These are phyloP conservation scores for Malurus cyaneus DNA, from an alignment of 2,113 vertebrate species.

Conservation along the genomic window DNA sequence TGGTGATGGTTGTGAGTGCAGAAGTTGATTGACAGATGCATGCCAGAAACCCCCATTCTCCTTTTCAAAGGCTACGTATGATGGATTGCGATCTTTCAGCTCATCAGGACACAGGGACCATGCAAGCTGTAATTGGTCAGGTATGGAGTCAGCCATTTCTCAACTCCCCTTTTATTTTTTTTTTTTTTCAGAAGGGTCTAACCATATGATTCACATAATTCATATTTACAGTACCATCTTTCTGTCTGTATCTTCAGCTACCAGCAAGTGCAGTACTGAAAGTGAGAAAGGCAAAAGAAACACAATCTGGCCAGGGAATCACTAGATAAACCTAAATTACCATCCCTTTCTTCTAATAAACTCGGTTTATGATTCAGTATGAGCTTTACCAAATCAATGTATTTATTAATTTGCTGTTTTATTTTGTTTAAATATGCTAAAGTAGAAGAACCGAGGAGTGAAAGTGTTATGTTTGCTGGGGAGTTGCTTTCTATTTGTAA, in stretches of 20 bases:
- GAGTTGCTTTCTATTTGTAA: slow-evolving; percentile 59
- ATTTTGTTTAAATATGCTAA: slow-evolving; percentile 56
- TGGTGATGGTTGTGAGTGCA: slow-evolving; percentile 86
- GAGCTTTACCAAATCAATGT: slow-evolving; percentile 42
- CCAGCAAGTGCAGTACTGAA: slow-evolving; percentile 68
- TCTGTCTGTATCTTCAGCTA: slow-evolving; percentile 78
- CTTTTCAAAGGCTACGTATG: slow-evolving; percentile 86
- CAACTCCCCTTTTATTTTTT: slow-evolving; percentile 77
- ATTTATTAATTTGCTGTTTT: slow-evolving; percentile 33
- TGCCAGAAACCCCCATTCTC: slow-evolving; percentile 83
- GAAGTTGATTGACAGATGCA: slow-evolving; percentile 88
- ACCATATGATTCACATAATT: slow-evolving; percentile 85
- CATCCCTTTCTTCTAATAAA: slow-evolving; percentile 49
- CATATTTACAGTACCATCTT: slow-evolving; percentile 83
- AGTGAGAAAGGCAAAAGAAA: slow-evolving; percentile 70
- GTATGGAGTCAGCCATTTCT: slow-evolving; percentile 89
- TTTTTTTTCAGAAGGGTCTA: slow-evolving; percentile 74
- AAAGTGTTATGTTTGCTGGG: slow-evolving; percentile 56
- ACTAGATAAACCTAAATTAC: slow-evolving; percentile 67
- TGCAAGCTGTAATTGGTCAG: slow-evolving; percentile 89
- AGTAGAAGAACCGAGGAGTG: slow-evolving; percentile 54
- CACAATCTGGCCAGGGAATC: slow-evolving; percentile 68
- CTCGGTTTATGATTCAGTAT: slow-evolving; percentile 39
- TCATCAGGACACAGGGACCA: slow-evolving; percentile 84
- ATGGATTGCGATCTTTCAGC: slow-evolving; percentile 85